Conservation (phyloP, 2,888 invertebrate genomes). For the Tuberolachnus salignus region DNA sequence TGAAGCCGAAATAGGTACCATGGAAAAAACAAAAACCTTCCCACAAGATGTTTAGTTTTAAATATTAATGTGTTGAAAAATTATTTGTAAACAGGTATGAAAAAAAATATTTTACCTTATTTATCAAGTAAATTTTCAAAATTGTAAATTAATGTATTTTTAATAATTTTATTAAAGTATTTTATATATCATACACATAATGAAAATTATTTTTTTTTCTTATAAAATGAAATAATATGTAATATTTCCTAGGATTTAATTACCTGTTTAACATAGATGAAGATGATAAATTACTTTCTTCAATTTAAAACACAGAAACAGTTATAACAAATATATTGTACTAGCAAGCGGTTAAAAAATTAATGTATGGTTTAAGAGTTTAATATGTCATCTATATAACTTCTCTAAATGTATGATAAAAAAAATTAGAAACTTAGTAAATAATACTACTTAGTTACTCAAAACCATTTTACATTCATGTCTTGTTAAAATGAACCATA, state of each 20-base stretch:
- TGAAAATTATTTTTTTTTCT: not conserved
- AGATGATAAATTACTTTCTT: too few species aligned
- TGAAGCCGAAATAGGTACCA: constrained; percentile 30
- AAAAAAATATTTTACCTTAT: not conserved
- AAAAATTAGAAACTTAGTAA: too few species aligned
- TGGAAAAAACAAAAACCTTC: constrained; percentile 25
- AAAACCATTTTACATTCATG: too few species aligned
- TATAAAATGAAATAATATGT: constrained; percentile 6
- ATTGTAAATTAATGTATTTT: constrained; percentile 14
- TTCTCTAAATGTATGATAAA: too few species aligned
- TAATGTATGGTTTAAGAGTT: too few species aligned
- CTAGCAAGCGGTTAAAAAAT: too few species aligned
- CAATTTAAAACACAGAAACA: too few species aligned
- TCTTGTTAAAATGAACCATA: too few species aligned
- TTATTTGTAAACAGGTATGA: not conserved
- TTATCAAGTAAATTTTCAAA: constrained; percentile 16
- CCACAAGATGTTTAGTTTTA: constrained; percentile 45
- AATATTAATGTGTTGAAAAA: not conserved
- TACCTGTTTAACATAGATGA: too few species aligned
- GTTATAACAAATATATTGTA: too few species aligned
- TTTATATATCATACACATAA: not conserved
- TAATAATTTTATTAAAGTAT: constrained; percentile 9
- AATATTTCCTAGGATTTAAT: not conserved
- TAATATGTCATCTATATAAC: too few species aligned
- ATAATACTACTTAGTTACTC: too few species aligned